Base-by-base conservation (phyloP, 2,888 invertebrate genomes). In the Anoplius nigerrimus region DNA sequence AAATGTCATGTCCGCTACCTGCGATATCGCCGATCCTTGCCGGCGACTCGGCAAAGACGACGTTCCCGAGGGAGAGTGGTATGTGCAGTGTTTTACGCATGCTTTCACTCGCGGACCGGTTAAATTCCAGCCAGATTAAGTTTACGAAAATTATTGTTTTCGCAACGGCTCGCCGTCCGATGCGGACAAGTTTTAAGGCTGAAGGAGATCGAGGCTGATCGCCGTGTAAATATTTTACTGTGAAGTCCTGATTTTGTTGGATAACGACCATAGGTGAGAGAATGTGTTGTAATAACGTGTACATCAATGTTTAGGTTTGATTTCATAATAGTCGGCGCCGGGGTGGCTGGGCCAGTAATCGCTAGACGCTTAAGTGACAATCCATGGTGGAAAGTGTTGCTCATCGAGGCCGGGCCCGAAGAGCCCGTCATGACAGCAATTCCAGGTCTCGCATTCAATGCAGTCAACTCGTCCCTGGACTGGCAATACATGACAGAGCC, bases 401-500 rank as follows among this genome's bases (percentile, higher is more conserved):
- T 90, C 54, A 82, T 90, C 24, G 90, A 90, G 79, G 90, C 90
- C 2, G 90, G 90, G 6, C 90, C 90, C 0, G 89, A 89, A 68
- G 90, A 90, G 76, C 90, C 90, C 2, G 84, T 88, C 21, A 82
- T 87, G 74, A 89, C 89, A 2, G 81, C 87, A 2, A 78, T 90
- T 51, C 90, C 90, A 0, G 89, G 87, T 8, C 82, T 89, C 21
- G 87, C 89, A 0, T 85, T 87, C 43, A 84, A 85, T 24, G 86
- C 89, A 0, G 69, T 88, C 16, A 86, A 87, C 18, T 87, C 89
- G 11, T 66, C 84, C 8, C 84, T 91, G 18, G 91, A 91, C 76
- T 91, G 91, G 91, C 86, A 88, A 1, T 91, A 89, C 75, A 86
- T 86, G 71, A 91, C 91, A 0, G 90, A 90, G 73, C 90, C 90